These are phyloP conservation scores for Entomobrya multifasciata DNA, from an alignment of 2,888 invertebrate species.

Conservation along the genomic window DNA sequence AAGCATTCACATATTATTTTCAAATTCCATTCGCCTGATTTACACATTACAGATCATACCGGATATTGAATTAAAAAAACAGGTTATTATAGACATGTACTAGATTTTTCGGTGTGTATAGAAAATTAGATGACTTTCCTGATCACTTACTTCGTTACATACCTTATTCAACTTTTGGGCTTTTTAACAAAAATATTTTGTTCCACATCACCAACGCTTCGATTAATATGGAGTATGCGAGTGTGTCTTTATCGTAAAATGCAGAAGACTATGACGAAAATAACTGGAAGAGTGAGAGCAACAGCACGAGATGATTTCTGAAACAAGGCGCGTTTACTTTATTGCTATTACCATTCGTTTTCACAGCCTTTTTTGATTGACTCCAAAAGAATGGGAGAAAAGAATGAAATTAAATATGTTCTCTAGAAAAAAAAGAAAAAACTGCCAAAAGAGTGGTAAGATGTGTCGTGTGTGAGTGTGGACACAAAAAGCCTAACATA, in stretches of 20 bases:
- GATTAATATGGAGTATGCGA: no score
- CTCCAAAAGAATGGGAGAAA: constrained; percentile 9
- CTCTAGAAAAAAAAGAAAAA: not conserved
- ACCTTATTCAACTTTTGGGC: no score
- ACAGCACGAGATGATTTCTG: not conserved
- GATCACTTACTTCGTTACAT: no score
- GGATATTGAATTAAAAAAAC: no score
- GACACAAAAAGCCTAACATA: not conserved
- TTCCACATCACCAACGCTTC: no score
- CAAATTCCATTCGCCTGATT: no score
- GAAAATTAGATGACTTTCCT: no score
- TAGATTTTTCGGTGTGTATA: no score
- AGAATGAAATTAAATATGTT: constrained; percentile 17
- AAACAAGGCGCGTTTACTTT: constrained; percentile 23
- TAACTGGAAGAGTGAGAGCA: not conserved
- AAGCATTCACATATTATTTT: no score
- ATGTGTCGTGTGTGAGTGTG: not conserved
- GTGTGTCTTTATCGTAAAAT: constrained; percentile 29
- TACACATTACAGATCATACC: no score
- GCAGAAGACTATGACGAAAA: constrained; percentile 42
- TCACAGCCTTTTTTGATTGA: constrained; percentile 45
- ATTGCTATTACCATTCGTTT: constrained; percentile 5
- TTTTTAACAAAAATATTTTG: no score
- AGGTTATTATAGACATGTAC: no score
- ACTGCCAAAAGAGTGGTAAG: constrained; percentile 25